Percentiles rank a stretch among this genome's conserved stretches.
Conservation (phyloP, 2,888 invertebrate species). For the Oligia fasciuncula region DNA sequence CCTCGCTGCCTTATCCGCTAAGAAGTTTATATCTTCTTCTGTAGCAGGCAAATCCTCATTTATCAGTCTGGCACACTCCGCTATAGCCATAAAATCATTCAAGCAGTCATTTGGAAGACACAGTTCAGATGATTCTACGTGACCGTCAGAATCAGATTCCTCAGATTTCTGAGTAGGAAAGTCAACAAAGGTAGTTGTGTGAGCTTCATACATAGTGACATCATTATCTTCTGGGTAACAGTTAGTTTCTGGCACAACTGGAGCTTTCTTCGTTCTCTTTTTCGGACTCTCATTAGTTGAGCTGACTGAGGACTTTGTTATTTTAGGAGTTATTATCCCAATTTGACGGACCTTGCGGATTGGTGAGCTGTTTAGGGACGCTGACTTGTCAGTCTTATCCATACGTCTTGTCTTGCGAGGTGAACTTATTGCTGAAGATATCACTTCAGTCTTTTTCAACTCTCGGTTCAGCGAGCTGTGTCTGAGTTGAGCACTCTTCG, state of each 20-base stretch:
- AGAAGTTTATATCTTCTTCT: constrained; percentile 83
- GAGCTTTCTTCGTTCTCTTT: constrained; percentile 81
- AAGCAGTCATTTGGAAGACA: constrained; percentile 87
- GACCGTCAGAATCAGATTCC: constrained; percentile 85
- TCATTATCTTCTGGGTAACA: constrained; percentile 83
- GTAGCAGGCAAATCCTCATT: constrained; percentile 76
- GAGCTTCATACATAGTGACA: constrained; percentile 87
- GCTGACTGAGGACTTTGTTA: constrained; percentile 74
- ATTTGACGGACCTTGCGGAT: constrained; percentile 87
- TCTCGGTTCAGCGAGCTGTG: constrained; percentile 86
- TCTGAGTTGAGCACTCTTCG: constrained; percentile 81
- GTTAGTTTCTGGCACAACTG: constrained; percentile 73
- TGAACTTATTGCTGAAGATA: constrained; percentile 83
- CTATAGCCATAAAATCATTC: constrained; percentile 86
- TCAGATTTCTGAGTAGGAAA: constrained; percentile 82
- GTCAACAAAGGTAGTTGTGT: constrained; percentile 85
- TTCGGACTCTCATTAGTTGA: constrained; percentile 85
- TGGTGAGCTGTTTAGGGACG: constrained; percentile 86
- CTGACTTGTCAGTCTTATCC: constrained; percentile 86
- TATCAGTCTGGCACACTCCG: constrained; percentile 80
- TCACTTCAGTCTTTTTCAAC: constrained; percentile 78
- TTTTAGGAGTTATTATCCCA: constrained; percentile 78
- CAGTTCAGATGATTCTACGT: constrained; percentile 83
- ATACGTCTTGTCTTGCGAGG: constrained; percentile 86
- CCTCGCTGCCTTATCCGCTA: constrained; percentile 86